Evolutionary conservation across 2,797 vertebrate genomes (phyloP).

Genomic region (Potorous gilbertii): DNA sequence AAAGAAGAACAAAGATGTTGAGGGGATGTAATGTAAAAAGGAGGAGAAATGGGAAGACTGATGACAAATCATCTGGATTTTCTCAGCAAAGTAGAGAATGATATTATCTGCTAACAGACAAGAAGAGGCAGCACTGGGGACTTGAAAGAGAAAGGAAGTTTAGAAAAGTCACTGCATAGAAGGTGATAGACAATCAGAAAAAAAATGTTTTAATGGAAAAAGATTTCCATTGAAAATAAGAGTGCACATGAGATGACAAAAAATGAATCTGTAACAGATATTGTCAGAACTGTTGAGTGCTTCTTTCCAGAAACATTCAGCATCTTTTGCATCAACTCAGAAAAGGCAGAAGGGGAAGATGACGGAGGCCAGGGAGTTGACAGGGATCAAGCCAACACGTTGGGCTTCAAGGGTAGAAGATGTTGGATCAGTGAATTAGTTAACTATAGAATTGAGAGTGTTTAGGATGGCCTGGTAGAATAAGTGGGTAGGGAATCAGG

Average conservation of each 20-base stretch:
- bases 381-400: not conserved
- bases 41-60: not conserved
- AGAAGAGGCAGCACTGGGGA: not conserved
- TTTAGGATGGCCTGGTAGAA: not conserved
- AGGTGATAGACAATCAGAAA: not conserved
- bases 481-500: not conserved
- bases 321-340: not conserved
- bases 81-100: not conserved
- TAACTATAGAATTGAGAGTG: not conserved
- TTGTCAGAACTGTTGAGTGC: not conserved
- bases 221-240: not conserved
- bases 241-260: not conserved
- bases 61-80: not conserved
- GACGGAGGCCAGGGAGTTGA: not conserved
- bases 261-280: not conserved
- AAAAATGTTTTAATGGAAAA: not conserved
- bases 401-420: not conserved
- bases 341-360: not conserved
- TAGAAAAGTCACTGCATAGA: not conserved
- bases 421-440: not conserved
- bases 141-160: not conserved
- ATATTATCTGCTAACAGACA: not conserved
- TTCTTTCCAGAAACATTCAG: not conserved
- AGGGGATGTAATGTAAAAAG: not conserved
- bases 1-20: not conserved